These are phyloP conservation scores for Enteromius thamalakanensis DNA, from an alignment of 2,797 vertebrate genomes.

Conservation along the genomic window DNA sequence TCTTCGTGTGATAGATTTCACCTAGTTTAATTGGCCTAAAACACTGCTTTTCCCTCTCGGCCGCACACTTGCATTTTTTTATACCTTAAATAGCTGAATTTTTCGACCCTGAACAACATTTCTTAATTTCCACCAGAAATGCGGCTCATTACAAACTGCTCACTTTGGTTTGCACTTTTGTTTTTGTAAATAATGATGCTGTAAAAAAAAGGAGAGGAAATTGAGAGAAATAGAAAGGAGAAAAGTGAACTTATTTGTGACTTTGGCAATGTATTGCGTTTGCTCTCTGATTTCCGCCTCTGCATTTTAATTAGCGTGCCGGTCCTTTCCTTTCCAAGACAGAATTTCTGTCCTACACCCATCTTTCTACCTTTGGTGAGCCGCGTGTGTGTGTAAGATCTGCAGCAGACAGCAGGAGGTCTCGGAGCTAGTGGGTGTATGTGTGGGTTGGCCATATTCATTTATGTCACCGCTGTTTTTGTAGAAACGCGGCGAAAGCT, in stretches of 20 bases:
- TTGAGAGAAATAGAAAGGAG: not conserved
- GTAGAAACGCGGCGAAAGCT: slow-evolving; percentile 42
- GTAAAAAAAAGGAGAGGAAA: not conserved
- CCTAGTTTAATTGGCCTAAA: slow-evolving; percentile 77
- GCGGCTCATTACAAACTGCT: slow-evolving; percentile 25
- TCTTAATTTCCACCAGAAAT: slow-evolving; percentile 16
- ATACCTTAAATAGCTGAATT: slow-evolving; percentile 7
- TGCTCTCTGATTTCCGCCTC: slow-evolving; percentile 21
- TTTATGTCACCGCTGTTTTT: slow-evolving; percentile 64
- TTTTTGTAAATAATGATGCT: slow-evolving; percentile 23
- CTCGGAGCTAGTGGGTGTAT: slow-evolving; percentile 69
- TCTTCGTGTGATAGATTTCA: slow-evolving; percentile 78
- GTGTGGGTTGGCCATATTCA: slow-evolving; percentile 74
- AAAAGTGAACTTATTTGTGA: slow-evolving; percentile 15
- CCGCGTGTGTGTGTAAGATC: slow-evolving; percentile 57
- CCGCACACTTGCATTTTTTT: slow-evolving; percentile 17
- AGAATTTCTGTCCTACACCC: slow-evolving; percentile 41
- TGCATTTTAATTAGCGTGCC: slow-evolving; percentile 56
- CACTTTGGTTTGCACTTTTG: slow-evolving; percentile 16
- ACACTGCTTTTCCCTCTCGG: slow-evolving; percentile 20
- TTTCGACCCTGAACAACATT: not conserved
- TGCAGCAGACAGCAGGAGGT: slow-evolving; percentile 70
- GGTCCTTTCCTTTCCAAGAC: slow-evolving; percentile 45
- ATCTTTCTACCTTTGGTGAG: slow-evolving; percentile 38
- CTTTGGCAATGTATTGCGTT: not conserved